Percentiles rank a stretch among this genome's conserved stretches.
Conservation (phyloP, 1,140 invertebrate genomes). For the Sitobion miscanthi region DNA sequence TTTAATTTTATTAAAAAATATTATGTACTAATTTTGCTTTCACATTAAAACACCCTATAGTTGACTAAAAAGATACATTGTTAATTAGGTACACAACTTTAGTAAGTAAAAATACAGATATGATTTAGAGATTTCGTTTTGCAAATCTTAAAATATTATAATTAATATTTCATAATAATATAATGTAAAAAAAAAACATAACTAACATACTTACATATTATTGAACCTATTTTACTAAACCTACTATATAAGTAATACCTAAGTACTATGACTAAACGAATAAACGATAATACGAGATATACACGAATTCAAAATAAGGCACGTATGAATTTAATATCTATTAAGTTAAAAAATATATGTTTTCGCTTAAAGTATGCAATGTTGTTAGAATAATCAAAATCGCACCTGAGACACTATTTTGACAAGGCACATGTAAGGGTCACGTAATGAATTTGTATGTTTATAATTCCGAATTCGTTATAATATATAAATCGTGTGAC, state of each 20-base stretch:
- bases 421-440: not conserved
- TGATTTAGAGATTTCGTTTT: not conserved
- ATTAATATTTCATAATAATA: not conserved
- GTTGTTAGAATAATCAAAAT: not conserved
- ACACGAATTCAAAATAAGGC: not conserved
- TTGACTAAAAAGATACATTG: not conserved
- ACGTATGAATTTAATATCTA: not conserved
- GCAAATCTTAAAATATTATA: not conserved
- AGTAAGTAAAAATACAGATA: not conserved
- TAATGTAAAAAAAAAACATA: not conserved
- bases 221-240: not conserved
- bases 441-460: not conserved
- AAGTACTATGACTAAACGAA: not conserved
- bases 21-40: not conserved
- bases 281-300: too few relatives aligned
- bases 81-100: not conserved
- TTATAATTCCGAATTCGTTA: not conserved
- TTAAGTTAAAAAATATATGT: too few relatives aligned
- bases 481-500: not conserved
- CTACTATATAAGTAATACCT: too few relatives aligned
- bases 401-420: not conserved
- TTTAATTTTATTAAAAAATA: not conserved
- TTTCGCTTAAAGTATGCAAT: not conserved
- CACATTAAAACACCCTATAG: not conserved
- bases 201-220: not conserved